Conservation (phyloP, 2,888 invertebrate genomes). For the Hanleya hanleyi region DNA sequence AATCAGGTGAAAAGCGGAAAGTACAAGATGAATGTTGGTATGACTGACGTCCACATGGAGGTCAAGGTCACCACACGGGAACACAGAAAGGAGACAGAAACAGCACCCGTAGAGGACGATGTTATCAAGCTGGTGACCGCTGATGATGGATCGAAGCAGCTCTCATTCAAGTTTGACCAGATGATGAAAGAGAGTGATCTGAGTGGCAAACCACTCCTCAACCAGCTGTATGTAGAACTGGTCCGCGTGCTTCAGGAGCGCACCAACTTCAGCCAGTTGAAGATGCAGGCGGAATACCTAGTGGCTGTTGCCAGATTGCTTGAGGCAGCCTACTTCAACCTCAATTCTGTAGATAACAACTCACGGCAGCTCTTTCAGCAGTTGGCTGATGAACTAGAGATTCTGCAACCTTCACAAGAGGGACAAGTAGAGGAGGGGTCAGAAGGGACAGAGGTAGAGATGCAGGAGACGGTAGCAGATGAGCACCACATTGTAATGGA, state of each 20-base stretch:
- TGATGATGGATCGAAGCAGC: conserved; percentile 52
- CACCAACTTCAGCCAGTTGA: conserved; percentile 56
- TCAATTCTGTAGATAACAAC: conserved; percentile 38
- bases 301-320: conserved; percentile 55
- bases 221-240: conserved; percentile 55
- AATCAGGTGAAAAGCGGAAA: background rate
- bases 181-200: conserved; percentile 12
- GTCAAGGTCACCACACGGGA: conserved; percentile 1
- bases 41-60: conserved; percentile 4
- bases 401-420: conserved; percentile 9
- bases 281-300: conserved; percentile 49
- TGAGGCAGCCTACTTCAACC: conserved; percentile 54
- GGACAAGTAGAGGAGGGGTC: background rate
- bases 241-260: conserved; percentile 48
- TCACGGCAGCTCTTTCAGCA: conserved; percentile 46
- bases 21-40: conserved; percentile 2
- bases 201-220: conserved; percentile 43
- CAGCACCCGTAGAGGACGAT: conserved; percentile 15
- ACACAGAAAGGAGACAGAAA: background rate
- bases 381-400: conserved; percentile 45
- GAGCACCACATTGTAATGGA: no score
- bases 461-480: no score
- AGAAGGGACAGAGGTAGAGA: background rate
- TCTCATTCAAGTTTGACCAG: conserved; percentile 47
- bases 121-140: conserved; percentile 41